phyloP scores from a whole-genome alignment of 2,797 vertebrate genomes.

The Epinephelus awoara region DNA sequence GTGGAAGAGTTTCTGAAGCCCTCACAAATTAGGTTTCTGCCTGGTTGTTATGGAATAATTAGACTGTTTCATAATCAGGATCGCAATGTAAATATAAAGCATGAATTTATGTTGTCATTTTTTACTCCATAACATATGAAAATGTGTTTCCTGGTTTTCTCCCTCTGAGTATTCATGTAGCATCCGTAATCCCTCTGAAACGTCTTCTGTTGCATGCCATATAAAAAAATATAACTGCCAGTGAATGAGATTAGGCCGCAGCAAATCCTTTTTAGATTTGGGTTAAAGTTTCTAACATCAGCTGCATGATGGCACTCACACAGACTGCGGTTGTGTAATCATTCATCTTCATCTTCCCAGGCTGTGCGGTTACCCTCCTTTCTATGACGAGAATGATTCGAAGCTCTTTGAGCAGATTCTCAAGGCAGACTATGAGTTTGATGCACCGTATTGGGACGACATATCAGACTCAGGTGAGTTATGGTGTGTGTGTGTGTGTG shows the following conservation, averaged over 20 bases:
- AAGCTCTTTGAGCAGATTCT: conserved; percentile 99
- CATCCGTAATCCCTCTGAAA: conserved; percentile 55
- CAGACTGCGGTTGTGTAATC: conserved; percentile 60
- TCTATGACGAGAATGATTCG: conserved; percentile 99
- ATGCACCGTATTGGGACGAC: conserved; percentile 98
- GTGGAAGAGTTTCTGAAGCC: conserved; percentile 24
- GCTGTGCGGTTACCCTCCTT: conserved; percentile 98
- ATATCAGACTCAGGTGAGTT: conserved; percentile 96
- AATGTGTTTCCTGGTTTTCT: neutral
- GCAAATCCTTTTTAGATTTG: conserved; percentile 74
- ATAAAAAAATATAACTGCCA: conserved; percentile 59
- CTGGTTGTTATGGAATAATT: conserved; percentile 3
- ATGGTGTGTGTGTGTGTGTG: neutral
- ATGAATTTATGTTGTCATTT: conserved; percentile 3
- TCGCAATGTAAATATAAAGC: neutral
- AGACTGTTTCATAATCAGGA: conserved; percentile 13
- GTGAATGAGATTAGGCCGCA: conserved; percentile 64
- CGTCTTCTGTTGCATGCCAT: conserved; percentile 50
- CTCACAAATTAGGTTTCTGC: conserved; percentile 11
- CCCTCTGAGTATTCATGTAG: conserved; percentile 25
- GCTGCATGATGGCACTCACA: conserved; percentile 38
- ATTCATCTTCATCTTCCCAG: conserved; percentile 77
- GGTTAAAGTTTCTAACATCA: conserved; percentile 62
- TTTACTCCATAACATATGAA: conserved; percentile 7
- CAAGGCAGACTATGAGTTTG: conserved; percentile 98